Evolutionary conservation across 2,113 vertebrate species (phyloP), one percentile per base, ranked within the genome.

Genomic region (Sylvilagus bachmani): DNA sequence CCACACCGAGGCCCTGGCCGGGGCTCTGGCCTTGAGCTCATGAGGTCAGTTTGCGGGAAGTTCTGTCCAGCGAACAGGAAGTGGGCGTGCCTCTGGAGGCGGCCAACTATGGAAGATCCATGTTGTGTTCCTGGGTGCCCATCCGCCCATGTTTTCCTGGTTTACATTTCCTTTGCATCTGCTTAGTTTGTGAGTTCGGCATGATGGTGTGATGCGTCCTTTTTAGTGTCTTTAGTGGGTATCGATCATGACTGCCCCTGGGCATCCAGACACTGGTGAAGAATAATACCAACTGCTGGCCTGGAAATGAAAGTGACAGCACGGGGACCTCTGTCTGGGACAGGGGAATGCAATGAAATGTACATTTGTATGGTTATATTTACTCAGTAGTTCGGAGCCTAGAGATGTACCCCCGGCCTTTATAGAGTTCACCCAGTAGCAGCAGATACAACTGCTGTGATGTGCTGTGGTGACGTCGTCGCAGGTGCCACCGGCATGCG

Each of bases 61-160:
- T 44, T 44, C 44, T 44, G 44, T 7, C 6, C 6, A 44, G 6
- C 44, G 64, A 58, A 58, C 38, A 91, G 82, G 21, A 75, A 4
- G 61, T 77, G 6, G 81, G 75, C 51, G 51, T 71, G 25, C 83
- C 91, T 93, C 55, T 74, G 11, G 86, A 77, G 29, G 71, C 92
- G 61, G 38, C 82, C 31, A 64, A 67, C 82, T 55, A 10, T 55
- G 17, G 16, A 70, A 82, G 79, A 86, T 94, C 71, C 90, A 55
- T 71, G 86, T 95, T 95, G 90, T 79, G 79, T 89, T 92, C 79
- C 90, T 94, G 93, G 90, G 70, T 89, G 90, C 82, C n/a, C 25
- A 25, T 89, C 91, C 11, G 79, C 86, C 27, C 51, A 69, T 79
- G 49, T 95, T 95, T 75, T 80, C 66, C 70, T 91, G 86, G 80